Conservation (phyloP, 2,113 vertebrate species). For the Phalacrocorax brasilianus region DNA sequence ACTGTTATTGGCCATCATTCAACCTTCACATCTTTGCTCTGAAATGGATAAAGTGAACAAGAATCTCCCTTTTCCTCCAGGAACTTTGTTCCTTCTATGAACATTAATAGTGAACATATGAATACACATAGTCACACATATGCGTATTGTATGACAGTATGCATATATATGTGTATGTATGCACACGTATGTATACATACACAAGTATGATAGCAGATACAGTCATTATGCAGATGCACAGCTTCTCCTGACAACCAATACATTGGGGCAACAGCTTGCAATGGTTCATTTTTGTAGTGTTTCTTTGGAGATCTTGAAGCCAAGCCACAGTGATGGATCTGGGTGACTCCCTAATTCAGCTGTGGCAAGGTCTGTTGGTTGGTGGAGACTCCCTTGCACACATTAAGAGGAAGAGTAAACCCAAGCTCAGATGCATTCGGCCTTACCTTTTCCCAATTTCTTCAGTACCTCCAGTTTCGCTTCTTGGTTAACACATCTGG, state of each 20-base stretch:
- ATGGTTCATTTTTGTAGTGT: not conserved
- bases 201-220: not conserved
- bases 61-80: not conserved
- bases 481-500: not conserved
- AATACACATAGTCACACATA: not conserved
- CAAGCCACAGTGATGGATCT: not conserved
- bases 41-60: not conserved
- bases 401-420: not conserved
- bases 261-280: not conserved
- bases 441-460: not conserved
- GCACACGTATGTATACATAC: not conserved
- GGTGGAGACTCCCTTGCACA: not conserved
- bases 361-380: not conserved
- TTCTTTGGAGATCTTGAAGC: not conserved
- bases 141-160: not conserved
- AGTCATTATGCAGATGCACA: not conserved
- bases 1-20: not conserved
- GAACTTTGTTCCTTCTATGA: not conserved
- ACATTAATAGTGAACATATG: not conserved
- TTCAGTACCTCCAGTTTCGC: not conserved
- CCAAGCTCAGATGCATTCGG: not conserved
- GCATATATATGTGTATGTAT: too few species aligned
- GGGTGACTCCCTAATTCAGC: not conserved
- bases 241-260: not conserved
- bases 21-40: not conserved